phyloP scores from a whole-genome alignment of 1,140 invertebrate species.

The Whitmania pigra region DNA sequence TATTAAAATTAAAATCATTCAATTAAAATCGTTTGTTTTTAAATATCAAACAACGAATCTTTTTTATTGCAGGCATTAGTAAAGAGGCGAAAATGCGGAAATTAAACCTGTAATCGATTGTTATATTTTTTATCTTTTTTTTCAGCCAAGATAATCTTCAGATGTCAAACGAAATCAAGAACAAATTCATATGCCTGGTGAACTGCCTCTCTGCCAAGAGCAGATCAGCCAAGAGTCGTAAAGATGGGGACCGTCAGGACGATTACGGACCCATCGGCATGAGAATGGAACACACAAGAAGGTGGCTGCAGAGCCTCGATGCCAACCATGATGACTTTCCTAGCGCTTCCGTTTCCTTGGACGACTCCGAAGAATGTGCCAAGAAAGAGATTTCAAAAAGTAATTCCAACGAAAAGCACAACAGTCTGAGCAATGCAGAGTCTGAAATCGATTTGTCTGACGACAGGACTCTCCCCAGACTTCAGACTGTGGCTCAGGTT shows the following conservation, averaged over 20 bases:
- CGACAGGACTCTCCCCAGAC: too few species aligned
- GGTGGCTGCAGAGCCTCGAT: slow-evolving; percentile 12
- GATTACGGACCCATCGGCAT: not conserved
- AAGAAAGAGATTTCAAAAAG: not conserved
- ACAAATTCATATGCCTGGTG: slow-evolving; percentile 1
- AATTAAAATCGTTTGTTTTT: too few species aligned
- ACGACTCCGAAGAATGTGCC: not conserved
- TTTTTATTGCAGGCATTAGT: too few species aligned
- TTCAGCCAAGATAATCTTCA: too few species aligned
- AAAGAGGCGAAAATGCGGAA: too few species aligned
- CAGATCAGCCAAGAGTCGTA: not conserved
- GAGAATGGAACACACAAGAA: slow-evolving; percentile 2
- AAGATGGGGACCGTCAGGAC: too few species aligned
- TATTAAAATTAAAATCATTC: too few species aligned
- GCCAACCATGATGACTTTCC: not conserved
- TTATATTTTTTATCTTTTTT: too few species aligned
- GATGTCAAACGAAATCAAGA: not conserved
- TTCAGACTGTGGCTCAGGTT: too few species aligned
- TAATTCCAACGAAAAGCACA: not conserved
- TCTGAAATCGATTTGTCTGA: too few species aligned
- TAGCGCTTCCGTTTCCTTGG: not conserved
- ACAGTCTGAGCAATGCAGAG: not conserved
- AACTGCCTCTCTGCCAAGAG: slow-evolving; percentile 12
- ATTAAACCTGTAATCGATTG: too few species aligned
- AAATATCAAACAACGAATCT: too few species aligned